A percentile compares a stretch with the other conserved stretches of the same genome.
Conservation (phyloP, 1,140 invertebrate species). For the Euglossa dilemma region DNA sequence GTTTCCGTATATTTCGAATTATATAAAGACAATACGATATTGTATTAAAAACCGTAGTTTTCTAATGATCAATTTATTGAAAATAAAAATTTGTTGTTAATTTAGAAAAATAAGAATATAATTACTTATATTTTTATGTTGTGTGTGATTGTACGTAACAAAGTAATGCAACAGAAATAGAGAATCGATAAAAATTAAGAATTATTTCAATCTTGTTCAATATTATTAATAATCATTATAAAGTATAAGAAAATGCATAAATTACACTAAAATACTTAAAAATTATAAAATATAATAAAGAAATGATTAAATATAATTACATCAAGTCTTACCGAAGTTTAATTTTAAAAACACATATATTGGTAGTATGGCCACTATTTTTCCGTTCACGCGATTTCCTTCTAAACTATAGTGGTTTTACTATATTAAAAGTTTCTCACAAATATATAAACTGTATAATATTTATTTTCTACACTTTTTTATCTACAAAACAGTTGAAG, state of each 20-base stretch:
- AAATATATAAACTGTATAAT: too few relatives aligned
- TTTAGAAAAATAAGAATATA: slow-evolving; percentile 7
- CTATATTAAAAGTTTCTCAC: background rate
- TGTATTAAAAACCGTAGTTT: slow-evolving; percentile 3
- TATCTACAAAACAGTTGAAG: background rate
- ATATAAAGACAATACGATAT: background rate
- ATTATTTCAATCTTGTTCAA: background rate
- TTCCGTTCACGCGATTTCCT: background rate
- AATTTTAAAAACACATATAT: background rate
- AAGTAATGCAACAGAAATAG: background rate
- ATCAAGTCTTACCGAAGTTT: background rate
- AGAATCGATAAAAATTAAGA: background rate
- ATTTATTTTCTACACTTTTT: background rate
- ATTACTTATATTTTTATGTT: background rate
- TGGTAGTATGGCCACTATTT: background rate
- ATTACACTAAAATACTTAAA: background rate
- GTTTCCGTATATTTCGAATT: background rate
- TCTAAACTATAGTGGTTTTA: background rate
- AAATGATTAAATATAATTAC: background rate
- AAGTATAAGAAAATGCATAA: background rate
- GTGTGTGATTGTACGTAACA: background rate
- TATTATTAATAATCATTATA: background rate
- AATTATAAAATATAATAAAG: slow-evolving; percentile 5
- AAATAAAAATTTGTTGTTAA: slow-evolving; percentile 4
- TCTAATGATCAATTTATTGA: background rate